These are phyloP conservation scores for Solenopsis invicta DNA, from an alignment of 1,140 invertebrate species.

Conservation along the genomic window DNA sequence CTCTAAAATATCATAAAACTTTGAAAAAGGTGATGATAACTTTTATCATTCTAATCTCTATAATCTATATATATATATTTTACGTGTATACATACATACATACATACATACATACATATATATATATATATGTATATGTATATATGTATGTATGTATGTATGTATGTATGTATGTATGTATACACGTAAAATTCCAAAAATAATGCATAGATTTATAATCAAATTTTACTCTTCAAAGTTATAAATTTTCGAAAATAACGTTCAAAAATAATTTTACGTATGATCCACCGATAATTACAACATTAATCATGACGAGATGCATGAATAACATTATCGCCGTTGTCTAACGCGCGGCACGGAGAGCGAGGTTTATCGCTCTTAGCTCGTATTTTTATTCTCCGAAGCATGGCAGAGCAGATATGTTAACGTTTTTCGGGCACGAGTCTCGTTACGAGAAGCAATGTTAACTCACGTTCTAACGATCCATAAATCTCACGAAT, in stretches of 20 bases:
- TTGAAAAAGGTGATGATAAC: background rate
- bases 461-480: conserved; percentile 24
- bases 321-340: conserved; percentile 26
- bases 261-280: background rate
- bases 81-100: too few species aligned
- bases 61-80: too few species aligned
- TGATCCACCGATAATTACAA: background rate
- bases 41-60: background rate
- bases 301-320: background rate
- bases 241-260: background rate
- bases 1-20: background rate
- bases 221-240: background rate
- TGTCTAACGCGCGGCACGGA: conserved; percentile 31
- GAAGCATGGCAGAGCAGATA: conserved; percentile 46
- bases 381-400: conserved; percentile 41
- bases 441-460: background rate
- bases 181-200: background rate
- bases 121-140: too few species aligned
- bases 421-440: conserved; percentile 44
- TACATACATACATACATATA: too few species aligned
- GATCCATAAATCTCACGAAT: conserved; percentile 35
- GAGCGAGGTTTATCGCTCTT: conserved; percentile 57
- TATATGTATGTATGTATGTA: too few species aligned
- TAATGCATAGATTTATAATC: background rate
- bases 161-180: too few species aligned